Percentiles rank a stretch among this genome's conserved stretches.
Conservation (phyloP, 2,797 vertebrate species). For the Martes flavigula region DNA sequence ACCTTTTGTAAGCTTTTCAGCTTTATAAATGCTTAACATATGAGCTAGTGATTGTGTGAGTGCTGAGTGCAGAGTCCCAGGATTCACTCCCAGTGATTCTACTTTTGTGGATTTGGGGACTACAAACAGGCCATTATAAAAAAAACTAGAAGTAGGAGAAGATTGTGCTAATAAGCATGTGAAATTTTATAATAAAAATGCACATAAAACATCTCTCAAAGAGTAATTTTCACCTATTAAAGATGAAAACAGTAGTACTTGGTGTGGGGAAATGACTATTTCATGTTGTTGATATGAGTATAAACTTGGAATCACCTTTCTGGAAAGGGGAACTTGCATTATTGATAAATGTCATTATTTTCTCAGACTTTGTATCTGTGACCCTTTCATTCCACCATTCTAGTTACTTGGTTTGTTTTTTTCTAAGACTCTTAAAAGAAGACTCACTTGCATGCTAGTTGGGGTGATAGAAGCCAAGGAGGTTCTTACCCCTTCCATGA, state of each 20-base stretch:
- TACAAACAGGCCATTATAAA: neutral
- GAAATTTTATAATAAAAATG: slow-evolving; percentile 5
- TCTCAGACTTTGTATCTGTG: neutral
- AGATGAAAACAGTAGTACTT: neutral
- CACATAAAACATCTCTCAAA: neutral
- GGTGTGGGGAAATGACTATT: neutral
- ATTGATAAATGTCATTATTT: neutral
- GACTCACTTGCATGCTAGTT: neutral
- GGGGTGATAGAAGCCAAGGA: neutral
- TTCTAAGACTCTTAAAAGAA: neutral
- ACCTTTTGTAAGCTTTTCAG: neutral
- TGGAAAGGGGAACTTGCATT: neutral
- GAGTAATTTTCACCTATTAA: neutral
- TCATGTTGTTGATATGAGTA: neutral
- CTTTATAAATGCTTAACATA: neutral
- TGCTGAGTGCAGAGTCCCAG: neutral
- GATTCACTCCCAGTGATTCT: neutral
- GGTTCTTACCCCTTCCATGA: neutral
- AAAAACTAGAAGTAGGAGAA: neutral
- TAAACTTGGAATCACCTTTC: neutral
- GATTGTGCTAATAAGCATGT: neutral
- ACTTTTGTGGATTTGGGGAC: neutral
- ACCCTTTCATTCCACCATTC: neutral
- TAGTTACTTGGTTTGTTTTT: slow-evolving; percentile 1
- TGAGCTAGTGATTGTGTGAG: neutral